Percentiles rank a stretch among this genome's conserved stretches.
phyloP scores from a whole-genome alignment of 23 tunicate genomes.

The Ascidia mentula region DNA sequence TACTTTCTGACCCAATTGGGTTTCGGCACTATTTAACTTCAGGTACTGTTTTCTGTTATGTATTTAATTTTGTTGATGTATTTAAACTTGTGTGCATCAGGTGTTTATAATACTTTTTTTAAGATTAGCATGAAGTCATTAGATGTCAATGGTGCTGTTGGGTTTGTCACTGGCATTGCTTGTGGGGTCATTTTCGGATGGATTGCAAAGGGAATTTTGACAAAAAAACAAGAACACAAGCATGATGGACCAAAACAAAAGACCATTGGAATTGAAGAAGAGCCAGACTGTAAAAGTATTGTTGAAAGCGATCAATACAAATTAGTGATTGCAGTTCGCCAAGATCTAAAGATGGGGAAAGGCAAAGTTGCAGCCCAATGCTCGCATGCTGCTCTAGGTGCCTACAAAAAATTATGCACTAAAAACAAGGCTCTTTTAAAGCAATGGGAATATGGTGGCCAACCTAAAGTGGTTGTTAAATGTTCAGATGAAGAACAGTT shows the following conservation, averaged over 20 bases:
- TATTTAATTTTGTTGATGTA: too few species aligned
- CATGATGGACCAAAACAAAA: neutral
- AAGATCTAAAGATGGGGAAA: constrained; percentile 90
- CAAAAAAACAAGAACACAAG: neutral
- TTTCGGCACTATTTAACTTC: too few species aligned
- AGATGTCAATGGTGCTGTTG: constrained; percentile 18
- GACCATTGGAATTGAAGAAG: neutral
- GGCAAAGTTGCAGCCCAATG: constrained; percentile 90
- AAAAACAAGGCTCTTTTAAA: constrained; percentile 30
- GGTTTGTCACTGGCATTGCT: constrained; percentile 44
- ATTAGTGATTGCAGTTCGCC: constrained; percentile 82
- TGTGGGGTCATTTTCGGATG: constrained; percentile 64
- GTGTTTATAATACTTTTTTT: too few species aligned
- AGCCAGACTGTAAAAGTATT: neutral
- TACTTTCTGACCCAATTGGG: too few species aligned
- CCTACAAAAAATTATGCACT: constrained; percentile 40
- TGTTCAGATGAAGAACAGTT: constrained; percentile 69
- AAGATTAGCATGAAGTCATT: constrained; percentile 2
- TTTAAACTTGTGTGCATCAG: too few species aligned
- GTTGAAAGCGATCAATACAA: constrained; percentile 28
- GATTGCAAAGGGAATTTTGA: constrained; percentile 18
- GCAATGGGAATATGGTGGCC: constrained; percentile 80
- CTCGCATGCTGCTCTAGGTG: constrained; percentile 91
- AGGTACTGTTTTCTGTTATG: too few species aligned
- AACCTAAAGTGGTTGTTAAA: constrained; percentile 86